A percentile compares a stretch with the other conserved stretches of the same genome.
These are phyloP conservation scores for Nannobrachium achirus DNA, from an alignment of 2,113 vertebrate species.

Conservation along the genomic window DNA sequence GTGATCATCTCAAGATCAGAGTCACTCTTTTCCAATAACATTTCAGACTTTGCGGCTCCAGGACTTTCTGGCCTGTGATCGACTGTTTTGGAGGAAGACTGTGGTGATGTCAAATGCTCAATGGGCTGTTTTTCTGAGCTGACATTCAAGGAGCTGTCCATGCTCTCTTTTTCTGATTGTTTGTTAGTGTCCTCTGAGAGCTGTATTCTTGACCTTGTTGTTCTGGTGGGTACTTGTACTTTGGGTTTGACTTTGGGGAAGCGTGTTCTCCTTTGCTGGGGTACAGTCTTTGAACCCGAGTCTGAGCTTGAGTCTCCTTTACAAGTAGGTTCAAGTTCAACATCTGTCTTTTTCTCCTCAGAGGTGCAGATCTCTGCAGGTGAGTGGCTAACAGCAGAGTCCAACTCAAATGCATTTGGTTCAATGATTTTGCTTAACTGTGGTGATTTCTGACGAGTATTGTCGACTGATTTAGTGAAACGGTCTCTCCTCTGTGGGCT, in stretches of 20 bases:
- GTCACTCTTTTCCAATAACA: neutral
- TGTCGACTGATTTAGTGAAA: too few relatives aligned
- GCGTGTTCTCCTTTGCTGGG: too few relatives aligned
- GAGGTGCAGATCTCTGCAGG: too few relatives aligned
- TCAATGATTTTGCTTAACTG: too few relatives aligned
- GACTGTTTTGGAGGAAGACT: neutral
- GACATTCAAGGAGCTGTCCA: neutral
- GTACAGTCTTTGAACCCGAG: too few relatives aligned
- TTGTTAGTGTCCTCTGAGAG: neutral
- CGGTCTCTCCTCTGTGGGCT: too few relatives aligned
- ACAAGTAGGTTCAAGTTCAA: too few relatives aligned
- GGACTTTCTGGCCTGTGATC: neutral
- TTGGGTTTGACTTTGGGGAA: slow-evolving; percentile 45
- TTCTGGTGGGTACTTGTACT: slow-evolving; percentile 27
- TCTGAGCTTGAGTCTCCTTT: too few relatives aligned
- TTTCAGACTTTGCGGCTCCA: neutral
- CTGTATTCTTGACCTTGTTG: slow-evolving; percentile 7
- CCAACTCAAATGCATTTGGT: too few relatives aligned
- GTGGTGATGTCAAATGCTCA: neutral
- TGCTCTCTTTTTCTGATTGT: neutral
- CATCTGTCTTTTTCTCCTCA: too few relatives aligned
- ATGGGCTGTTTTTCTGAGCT: slow-evolving; percentile 7
- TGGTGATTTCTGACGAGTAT: too few relatives aligned
- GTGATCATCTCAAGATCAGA: neutral
- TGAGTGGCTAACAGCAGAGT: too few relatives aligned